phyloP scores from a whole-genome alignment of 1,140 invertebrate species.

The Sarcophaga peregrina region DNA sequence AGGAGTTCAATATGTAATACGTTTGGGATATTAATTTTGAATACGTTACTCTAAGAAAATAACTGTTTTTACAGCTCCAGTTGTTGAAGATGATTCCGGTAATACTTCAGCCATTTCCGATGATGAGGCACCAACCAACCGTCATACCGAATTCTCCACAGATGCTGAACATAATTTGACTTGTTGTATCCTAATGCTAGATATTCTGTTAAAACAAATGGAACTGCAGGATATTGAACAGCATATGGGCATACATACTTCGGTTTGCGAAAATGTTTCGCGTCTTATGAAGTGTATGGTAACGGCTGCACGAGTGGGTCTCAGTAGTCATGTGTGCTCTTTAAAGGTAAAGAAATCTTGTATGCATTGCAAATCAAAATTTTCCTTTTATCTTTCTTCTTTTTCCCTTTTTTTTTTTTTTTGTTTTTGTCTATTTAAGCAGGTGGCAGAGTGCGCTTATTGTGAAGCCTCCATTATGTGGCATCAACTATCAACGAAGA shows the following conservation, averaged over 20 bases:
- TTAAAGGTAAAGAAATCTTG: constrained; percentile 59
- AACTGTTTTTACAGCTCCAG: constrained; percentile 68
- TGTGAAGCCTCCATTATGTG: constrained; percentile 94
- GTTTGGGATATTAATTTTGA: neutral
- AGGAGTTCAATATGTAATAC: constrained; percentile 71
- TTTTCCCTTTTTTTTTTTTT: too few species aligned
- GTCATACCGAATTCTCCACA: constrained; percentile 72
- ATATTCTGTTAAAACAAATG: constrained; percentile 96
- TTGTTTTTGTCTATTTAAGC: neutral
- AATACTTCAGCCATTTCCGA: constrained; percentile 79
- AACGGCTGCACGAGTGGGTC: constrained; percentile 74
- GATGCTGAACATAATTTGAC: constrained; percentile 83
- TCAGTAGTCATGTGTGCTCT: constrained; percentile 77
- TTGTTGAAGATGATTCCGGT: constrained; percentile 76
- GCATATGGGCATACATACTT: constrained; percentile 82
- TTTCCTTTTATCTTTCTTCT: neutral
- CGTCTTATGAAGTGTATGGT: constrained; percentile 86
- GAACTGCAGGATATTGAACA: constrained; percentile 91
- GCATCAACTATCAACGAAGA: constrained; percentile 87
- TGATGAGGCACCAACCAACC: constrained; percentile 73
- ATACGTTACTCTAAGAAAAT: constrained; percentile 4
- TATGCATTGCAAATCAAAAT: neutral
- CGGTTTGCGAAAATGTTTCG: constrained; percentile 80
- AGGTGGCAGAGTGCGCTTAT: constrained; percentile 81
- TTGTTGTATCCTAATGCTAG: constrained; percentile 96